Evolutionary conservation across 1,140 invertebrate species (phyloP), one percentile per base, ranked within the genome.

Genomic region (Lordiphosa collinella): DNA sequence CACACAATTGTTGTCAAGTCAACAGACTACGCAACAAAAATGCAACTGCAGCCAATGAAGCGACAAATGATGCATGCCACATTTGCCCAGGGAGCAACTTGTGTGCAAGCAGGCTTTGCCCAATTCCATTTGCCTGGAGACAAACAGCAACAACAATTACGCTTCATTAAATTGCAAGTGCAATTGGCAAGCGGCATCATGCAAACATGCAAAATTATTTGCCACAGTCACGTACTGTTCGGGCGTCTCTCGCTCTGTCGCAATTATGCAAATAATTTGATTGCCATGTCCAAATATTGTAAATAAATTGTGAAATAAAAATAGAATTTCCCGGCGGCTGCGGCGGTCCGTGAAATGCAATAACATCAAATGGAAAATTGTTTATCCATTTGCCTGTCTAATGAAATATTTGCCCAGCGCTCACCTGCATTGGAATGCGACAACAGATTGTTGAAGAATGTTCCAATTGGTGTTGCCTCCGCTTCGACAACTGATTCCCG

Each of bases 341-440:
- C 36, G 52, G 49, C 52, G 52, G 36, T 76, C 67, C 78, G 44
- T 75, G 67, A 82, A 82, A 84, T 62, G 78, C 78, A 82, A 82
- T 82, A 82, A 72, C 49, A 82, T 64, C 55, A 55, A 84, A 84
- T 84, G 57, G 25, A 49, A 76, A 82, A 80, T 82, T 46, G 76
- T 75, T 75, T 82, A 68, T 44, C 67, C 68, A 76, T 55, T 41
- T 54, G 46, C 46, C 55, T 49, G 48, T 43, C 49, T 75, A 80
- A 80, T 80, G 64, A 80, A 80, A 80, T 80, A 66, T 80, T 75
- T 82, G 38, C 22, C 37, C 52, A n/a, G 13, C 66, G 43, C 86
- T 86, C 64, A 89, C 88, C 88, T 85, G 88, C 80, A 78, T 86
- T 88, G 50, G 87, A 87, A 70, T 88, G 82, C n/a, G 86, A 80